Evolutionary conservation across 2,797 vertebrate species (phyloP).

Genomic region (Lepus townsendii): DNA sequence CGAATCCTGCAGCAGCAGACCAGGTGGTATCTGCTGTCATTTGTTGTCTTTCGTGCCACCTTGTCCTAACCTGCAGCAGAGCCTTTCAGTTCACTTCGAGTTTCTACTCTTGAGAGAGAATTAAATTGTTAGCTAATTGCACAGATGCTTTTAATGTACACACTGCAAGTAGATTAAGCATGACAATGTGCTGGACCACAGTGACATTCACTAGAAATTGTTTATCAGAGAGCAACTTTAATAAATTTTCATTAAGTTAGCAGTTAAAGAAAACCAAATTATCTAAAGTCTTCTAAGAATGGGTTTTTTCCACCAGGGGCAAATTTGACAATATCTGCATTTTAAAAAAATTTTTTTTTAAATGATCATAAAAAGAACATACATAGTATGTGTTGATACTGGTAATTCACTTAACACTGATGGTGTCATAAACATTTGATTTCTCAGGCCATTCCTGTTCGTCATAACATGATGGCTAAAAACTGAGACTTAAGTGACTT

Average conservation of each 20-base stretch:
- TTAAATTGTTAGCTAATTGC: conserved; percentile 46
- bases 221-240: conserved; percentile 62
- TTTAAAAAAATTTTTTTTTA: neutral
- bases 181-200: neutral
- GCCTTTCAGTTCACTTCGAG: conserved; percentile 19
- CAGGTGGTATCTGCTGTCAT: neutral
- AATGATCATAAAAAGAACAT: conserved; percentile 42
- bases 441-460: conserved; percentile 30
- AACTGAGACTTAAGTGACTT: conserved; percentile 18
- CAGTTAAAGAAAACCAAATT: conserved; percentile 44
- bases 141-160: conserved; percentile 20
- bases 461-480: conserved; percentile 21
- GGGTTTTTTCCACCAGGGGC: conserved; percentile 28
- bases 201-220: conserved; percentile 44
- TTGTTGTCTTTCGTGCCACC: neutral
- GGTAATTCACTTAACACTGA: conserved; percentile 7
- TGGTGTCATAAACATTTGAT: conserved; percentile 3
- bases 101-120: conserved; percentile 22
- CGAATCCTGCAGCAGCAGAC: neutral
- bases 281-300: conserved; percentile 54
- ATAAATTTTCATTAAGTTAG: conserved; percentile 59
- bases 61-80: neutral
- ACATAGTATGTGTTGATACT: conserved; percentile 19
- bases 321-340: conserved; percentile 48
- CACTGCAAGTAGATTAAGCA: conserved; percentile 20